phyloP scores from a whole-genome alignment of 2,113 vertebrate species.

The Mastomys natalensis region DNA sequence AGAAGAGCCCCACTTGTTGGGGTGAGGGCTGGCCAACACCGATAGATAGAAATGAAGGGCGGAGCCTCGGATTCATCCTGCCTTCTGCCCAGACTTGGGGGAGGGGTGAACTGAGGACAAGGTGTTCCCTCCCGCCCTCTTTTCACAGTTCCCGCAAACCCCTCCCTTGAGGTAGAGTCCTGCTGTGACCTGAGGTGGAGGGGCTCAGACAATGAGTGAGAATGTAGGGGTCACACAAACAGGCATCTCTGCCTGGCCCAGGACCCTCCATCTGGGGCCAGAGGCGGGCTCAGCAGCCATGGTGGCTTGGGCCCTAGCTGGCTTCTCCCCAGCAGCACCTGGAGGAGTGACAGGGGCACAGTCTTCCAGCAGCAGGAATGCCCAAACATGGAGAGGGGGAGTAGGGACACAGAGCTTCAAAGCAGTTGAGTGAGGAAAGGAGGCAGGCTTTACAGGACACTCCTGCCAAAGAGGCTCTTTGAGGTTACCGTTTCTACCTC shows the following conservation, averaged over 20 bases:
- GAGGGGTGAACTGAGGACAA: conserved; percentile 76
- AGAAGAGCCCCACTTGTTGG: neutral
- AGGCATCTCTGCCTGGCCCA: neutral
- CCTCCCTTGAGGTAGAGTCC: conserved; percentile 59
- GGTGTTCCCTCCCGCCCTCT: conserved; percentile 12
- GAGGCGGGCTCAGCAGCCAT: neutral
- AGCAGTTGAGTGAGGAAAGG: conserved; percentile 20
- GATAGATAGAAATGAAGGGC: neutral
- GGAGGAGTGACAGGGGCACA: conserved; percentile 66
- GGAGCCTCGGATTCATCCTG: neutral
- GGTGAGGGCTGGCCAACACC: neutral
- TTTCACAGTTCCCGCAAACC: conserved; percentile 50
- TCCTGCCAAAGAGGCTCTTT: conserved; percentile 52
- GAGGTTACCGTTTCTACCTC: conserved; percentile 43
- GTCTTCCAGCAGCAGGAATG: conserved; percentile 74
- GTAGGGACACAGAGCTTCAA: neutral
- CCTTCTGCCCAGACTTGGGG: neutral
- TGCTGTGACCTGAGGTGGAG: conserved; percentile 51
- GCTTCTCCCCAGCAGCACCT: conserved; percentile 43
- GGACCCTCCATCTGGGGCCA: conserved; percentile 32
- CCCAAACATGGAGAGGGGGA: conserved; percentile 76
- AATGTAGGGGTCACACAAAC: neutral
- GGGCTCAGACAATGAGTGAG: conserved; percentile 41
- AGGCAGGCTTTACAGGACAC: conserved; percentile 17
- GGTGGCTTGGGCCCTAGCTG: neutral